Evolutionary conservation across 2,113 vertebrate species (phyloP).

Genomic region (Hypocryptadius cinnamomeus): DNA sequence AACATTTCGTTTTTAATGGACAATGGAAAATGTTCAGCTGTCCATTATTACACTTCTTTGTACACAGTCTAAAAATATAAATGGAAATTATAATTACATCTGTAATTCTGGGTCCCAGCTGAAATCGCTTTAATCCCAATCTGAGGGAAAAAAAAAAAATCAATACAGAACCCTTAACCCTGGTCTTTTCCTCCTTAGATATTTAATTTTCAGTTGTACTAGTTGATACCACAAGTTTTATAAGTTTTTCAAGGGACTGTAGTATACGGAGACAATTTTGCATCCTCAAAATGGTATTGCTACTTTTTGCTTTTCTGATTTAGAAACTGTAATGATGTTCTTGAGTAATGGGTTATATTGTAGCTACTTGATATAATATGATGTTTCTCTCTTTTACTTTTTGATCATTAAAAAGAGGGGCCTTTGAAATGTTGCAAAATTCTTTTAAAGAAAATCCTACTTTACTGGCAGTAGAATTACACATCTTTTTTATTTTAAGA

Average conservation of each 20-base stretch:
- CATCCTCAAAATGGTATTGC: not conserved
- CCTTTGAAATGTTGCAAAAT: not conserved
- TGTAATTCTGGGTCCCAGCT: conserved; percentile 30
- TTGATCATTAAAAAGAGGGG: not conserved
- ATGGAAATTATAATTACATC: conserved; percentile 47
- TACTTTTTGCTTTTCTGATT: not conserved
- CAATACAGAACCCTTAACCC: conserved; percentile 3
- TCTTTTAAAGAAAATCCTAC: not conserved
- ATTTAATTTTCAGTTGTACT: not conserved
- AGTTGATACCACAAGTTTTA: not conserved
- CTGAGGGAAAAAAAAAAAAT: not conserved
- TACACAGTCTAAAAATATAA: conserved; percentile 46
- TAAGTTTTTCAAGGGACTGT: not conserved
- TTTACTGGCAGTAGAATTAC: not conserved
- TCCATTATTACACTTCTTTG: conserved; percentile 48
- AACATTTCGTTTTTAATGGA: conserved; percentile 20
- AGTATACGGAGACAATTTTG: not conserved
- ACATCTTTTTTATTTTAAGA: not conserved
- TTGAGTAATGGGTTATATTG: not conserved
- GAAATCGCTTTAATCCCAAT: conserved; percentile 48
- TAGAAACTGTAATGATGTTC: not conserved
- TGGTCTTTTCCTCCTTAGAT: conserved; percentile 1
- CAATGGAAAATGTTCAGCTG: conserved; percentile 49
- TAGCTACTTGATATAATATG: not conserved
- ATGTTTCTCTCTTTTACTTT: not conserved